phyloP scores from a whole-genome alignment of 2,888 invertebrate genomes.

The Apantesis nais region DNA sequence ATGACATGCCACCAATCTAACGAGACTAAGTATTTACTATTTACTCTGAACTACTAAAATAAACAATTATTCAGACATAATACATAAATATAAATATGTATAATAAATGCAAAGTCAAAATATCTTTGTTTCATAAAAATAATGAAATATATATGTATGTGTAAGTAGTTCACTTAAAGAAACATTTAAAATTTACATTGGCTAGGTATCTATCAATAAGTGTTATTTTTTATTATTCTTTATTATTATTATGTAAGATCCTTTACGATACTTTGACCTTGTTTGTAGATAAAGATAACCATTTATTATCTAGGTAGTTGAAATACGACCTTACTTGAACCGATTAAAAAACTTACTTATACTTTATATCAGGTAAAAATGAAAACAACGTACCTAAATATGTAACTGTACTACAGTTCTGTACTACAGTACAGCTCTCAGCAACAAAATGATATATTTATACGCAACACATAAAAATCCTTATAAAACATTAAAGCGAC shows the following conservation, averaged over 20 bases:
- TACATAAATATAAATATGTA: too few species aligned
- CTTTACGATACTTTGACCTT: neutral
- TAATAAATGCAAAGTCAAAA: too few species aligned
- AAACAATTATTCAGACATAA: neutral
- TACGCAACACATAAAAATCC: constrained; percentile 51
- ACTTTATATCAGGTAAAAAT: neutral
- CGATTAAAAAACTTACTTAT: neutral
- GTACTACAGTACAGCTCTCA: too few species aligned
- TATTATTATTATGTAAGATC: neutral
- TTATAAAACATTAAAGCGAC: constrained; percentile 61
- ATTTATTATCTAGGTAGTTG: neutral
- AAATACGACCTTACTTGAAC: neutral
- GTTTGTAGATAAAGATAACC: too few species aligned
- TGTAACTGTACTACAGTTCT: neutral
- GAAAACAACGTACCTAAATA: neutral
- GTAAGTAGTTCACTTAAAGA: neutral
- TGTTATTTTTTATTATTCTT: neutral
- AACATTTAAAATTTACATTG: neutral
- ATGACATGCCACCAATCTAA: constrained; percentile 26
- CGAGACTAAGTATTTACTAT: constrained; percentile 24
- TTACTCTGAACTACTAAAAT: constrained; percentile 18
- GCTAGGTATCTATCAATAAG: too few species aligned
- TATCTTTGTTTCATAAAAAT: too few species aligned
- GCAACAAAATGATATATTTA: constrained; percentile 21
- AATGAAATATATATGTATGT: too few species aligned